phyloP scores from a whole-genome alignment of 2,797 vertebrate species.

The Melopsittacus undulatus region DNA sequence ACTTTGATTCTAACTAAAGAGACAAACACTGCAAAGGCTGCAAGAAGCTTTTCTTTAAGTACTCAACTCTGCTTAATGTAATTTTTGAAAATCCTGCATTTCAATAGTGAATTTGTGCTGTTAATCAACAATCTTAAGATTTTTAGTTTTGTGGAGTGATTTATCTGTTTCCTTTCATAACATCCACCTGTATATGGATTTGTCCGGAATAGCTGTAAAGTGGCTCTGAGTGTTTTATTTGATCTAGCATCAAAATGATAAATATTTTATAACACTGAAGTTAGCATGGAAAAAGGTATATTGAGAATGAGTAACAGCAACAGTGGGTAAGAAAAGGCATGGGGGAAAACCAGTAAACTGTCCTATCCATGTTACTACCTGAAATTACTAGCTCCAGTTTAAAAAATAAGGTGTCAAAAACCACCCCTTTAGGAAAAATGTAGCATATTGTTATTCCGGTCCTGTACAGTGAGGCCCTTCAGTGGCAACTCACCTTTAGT shows the following conservation, averaged over 20 bases:
- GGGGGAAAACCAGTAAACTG: neutral
- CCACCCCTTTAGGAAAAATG: neutral
- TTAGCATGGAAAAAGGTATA: neutral
- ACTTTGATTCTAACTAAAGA: neutral
- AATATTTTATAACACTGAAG: neutral
- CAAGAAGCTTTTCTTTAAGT: neutral
- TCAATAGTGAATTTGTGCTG: neutral
- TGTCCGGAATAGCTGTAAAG: neutral
- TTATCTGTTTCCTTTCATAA: neutral
- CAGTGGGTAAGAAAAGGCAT: neutral
- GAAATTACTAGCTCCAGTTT: neutral
- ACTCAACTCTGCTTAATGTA: neutral
- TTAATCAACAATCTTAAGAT: neutral
- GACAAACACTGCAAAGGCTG: neutral
- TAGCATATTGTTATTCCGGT: neutral
- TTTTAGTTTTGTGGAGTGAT: neutral
- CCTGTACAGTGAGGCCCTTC: neutral
- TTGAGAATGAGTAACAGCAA: neutral
- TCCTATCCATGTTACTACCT: neutral
- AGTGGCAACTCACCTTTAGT: neutral
- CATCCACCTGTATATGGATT: neutral
- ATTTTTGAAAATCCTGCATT: neutral
- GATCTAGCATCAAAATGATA: neutral
- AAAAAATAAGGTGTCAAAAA: neutral
- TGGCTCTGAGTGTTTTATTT: neutral